Base-by-base conservation (phyloP, 2,888 invertebrate species). In the Drosophila affinis region DNA sequence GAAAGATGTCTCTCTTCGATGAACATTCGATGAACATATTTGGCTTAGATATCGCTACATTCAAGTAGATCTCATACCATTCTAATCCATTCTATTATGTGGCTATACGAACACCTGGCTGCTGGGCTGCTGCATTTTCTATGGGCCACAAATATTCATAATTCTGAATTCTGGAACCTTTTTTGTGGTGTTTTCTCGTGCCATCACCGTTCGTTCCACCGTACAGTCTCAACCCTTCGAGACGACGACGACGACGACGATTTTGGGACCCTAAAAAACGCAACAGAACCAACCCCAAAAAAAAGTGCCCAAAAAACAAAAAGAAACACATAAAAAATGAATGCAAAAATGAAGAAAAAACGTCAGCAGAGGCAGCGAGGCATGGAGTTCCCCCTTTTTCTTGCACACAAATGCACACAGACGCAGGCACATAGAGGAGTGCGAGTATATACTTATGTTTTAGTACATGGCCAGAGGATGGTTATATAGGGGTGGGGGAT, bases 231-330 rank as follows among this genome's bases (percentile, higher is more conserved):
- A 65, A 75, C 71, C 75, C 75, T 68, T 64, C 34, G 75, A 53
- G 75, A 49, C 75, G 75, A 18, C 18, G 18, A 49, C 75, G 75
- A 18, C 18, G 18, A 3, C 21, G 21, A 49, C 75, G 53, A 49
- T 57, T 68, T 67, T 48, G 68, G 69, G 58, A 54, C 75, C 57
- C 58, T 65, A 75, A 67, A 51, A 53, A 75, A 63, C 63, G 63
- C 71, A 73, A 75, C 70, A 48, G 70, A 56, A 69, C 51, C 76
- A 69, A 75, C 58, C 76, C 74, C 74, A 54, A 62, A 62, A 62
- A 62, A 62, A 49, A 59, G n/a, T 49, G 34, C 27, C 71, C 29
- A 68, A 64, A 65, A 34, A 5, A 34, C 34, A 34, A 14, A 39
- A 68, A 64, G 68, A 34, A 5, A 34, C 34, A 34, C 39, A 39